phyloP scores from a whole-genome alignment of 2,797 vertebrate species.

The Monodelphis domestica region DNA sequence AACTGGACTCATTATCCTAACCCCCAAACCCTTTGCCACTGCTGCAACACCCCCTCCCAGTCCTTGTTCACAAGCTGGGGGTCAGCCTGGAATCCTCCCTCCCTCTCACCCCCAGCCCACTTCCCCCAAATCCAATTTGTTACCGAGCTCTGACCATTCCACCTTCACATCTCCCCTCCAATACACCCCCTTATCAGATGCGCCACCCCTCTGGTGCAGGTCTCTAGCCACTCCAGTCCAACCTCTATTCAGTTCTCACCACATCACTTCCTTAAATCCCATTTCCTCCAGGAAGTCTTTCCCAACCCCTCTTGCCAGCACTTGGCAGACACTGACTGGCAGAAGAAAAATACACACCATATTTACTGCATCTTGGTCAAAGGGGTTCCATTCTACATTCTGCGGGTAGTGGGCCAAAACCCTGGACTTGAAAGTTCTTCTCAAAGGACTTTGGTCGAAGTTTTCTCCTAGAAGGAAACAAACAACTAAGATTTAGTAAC shows the following conservation, averaged over 20 bases:
- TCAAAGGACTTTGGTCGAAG: conserved; percentile 97
- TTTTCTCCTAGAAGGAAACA: conserved; percentile 88
- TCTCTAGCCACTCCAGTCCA: no score
- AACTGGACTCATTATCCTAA: background rate
- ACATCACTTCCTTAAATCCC: background rate
- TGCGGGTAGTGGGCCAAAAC: conserved; percentile 96
- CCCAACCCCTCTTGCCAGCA: background rate
- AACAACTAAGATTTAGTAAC: conserved; percentile 55
- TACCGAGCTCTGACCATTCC: background rate
- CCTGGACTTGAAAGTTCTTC: conserved; percentile 97
- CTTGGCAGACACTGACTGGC: background rate
- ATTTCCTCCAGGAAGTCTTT: background rate
- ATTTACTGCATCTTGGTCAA: conserved; percentile 96
- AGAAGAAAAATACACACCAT: conserved; percentile 90
- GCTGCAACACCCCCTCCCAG: background rate
- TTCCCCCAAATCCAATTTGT: background rate
- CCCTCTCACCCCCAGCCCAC: no score
- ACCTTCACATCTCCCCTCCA: background rate
- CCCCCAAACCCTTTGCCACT: background rate
- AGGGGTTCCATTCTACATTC: conserved; percentile 95
- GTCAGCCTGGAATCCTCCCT: background rate
- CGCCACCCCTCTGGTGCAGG: background rate
- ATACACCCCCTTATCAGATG: background rate
- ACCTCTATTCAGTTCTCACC: no score
- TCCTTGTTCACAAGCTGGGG: background rate